phyloP scores from a whole-genome alignment of 2,888 invertebrate species.

The Thymelicus lineola region DNA sequence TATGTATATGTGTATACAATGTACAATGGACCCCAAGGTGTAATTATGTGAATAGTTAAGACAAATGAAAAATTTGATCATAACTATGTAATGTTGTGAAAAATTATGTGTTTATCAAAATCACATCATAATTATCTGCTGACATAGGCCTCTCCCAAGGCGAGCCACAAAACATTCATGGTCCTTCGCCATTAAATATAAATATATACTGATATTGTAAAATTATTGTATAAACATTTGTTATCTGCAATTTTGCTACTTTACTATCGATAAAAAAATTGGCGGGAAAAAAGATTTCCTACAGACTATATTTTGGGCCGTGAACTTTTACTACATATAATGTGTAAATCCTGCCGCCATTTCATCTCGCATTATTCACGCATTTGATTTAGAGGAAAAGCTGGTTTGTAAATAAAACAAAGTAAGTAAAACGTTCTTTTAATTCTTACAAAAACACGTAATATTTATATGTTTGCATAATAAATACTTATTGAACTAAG shows the following conservation, averaged over 20 bases:
- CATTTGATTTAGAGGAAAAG: slow-evolving; percentile 14
- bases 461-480: no score
- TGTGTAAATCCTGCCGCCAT: neutral
- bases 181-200: neutral
- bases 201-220: slow-evolving; percentile 6
- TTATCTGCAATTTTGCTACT: slow-evolving; percentile 1
- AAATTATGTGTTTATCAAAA: neutral
- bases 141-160: no score
- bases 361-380: slow-evolving; percentile 1
- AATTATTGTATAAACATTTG: slow-evolving; percentile 5
- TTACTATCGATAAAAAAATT: neutral
- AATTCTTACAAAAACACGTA: neutral
- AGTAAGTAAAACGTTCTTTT: slow-evolving; percentile 12
- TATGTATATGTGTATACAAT: neutral
- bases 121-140: no score
- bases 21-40: neutral
- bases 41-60: neutral
- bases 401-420: slow-evolving; percentile 20
- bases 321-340: no score
- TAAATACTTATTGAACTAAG: no score
- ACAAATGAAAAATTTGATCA: neutral
- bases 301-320: neutral
- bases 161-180: no score
- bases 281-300: neutral
- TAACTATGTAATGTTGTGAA: neutral